These are phyloP conservation scores for Drosophila nigrodunni DNA, from an alignment of 1,140 invertebrate genomes.

Conservation along the genomic window DNA sequence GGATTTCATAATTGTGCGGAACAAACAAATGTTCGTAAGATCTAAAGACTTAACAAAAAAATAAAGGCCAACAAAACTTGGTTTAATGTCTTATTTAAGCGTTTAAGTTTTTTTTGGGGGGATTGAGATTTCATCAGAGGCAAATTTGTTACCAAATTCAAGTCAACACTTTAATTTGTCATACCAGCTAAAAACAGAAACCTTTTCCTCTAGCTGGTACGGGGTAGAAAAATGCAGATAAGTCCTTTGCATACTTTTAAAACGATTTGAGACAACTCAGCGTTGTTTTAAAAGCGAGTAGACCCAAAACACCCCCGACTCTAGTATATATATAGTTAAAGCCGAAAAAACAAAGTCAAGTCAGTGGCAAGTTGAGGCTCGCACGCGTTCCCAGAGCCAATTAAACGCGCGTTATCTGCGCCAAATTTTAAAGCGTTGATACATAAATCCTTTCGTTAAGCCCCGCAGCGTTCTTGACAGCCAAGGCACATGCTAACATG, in stretches of 20 bases:
- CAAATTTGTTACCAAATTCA: too few species aligned
- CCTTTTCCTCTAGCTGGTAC: background rate
- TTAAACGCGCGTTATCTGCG: conserved; percentile 84
- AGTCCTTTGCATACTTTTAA: conserved; percentile 61
- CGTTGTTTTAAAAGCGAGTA: conserved; percentile 26
- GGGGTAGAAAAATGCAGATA: conserved; percentile 55
- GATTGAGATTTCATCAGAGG: too few species aligned
- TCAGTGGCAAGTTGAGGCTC: conserved; percentile 49
- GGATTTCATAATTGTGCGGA: conserved; percentile 42
- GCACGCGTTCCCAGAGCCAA: conserved; percentile 74
- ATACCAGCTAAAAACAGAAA: too few species aligned
- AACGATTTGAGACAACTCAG: conserved; percentile 60
- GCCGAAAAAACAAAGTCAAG: conserved; percentile 30
- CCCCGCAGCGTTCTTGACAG: conserved; percentile 83
- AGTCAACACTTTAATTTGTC: too few species aligned
- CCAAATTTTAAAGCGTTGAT: conserved; percentile 85
- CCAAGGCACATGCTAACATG: conserved; percentile 83
- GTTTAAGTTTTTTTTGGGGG: conserved; percentile 1
- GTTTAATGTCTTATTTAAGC: conserved; percentile 44
- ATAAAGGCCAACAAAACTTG: conserved; percentile 41
- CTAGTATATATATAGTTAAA: conserved; percentile 2
- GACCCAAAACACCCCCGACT: conserved; percentile 1
- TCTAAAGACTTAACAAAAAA: conserved; percentile 26
- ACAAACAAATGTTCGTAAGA: conserved; percentile 47
- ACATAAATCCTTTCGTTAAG: conserved; percentile 84